phyloP scores from a whole-genome alignment of 2,797 vertebrate species.

The Sebastes vulpes region DNA sequence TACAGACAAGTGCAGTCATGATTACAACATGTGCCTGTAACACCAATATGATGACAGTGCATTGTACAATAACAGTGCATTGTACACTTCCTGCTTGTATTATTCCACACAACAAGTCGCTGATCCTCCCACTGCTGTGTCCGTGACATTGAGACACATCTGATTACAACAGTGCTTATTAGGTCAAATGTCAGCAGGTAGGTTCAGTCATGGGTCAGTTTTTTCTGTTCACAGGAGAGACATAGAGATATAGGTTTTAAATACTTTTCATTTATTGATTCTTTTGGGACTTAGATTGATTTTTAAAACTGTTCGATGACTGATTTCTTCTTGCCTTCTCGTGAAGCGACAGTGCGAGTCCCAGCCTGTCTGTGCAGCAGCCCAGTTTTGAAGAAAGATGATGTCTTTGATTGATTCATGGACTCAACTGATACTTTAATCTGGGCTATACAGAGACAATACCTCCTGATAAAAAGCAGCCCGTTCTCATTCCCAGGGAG shows the following conservation, averaged over 20 bases:
- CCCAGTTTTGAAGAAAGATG: not conserved
- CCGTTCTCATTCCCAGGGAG: not conserved
- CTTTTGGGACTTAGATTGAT: not conserved
- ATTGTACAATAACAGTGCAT: not conserved
- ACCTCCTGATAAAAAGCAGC: not conserved
- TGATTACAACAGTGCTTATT: not conserved
- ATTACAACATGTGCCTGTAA: conserved; percentile 1
- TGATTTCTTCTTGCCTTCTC: not conserved
- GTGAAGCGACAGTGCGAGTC: not conserved
- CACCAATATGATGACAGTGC: conserved; percentile 1
- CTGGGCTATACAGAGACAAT: not conserved
- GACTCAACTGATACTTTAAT: not conserved
- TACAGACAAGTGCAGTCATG: not conserved
- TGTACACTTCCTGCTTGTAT: conserved; percentile 7
- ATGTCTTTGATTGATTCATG: not conserved
- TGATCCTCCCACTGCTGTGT: not conserved
- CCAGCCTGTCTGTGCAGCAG: not conserved
- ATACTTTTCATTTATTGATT: not conserved
- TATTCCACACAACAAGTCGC: not conserved
- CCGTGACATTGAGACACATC: not conserved
- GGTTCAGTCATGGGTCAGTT: not conserved
- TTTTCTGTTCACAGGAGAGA: not conserved
- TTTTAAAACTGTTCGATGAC: not conserved
- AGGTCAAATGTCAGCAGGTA: not conserved
- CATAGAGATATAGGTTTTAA: not conserved